A percentile compares a stretch with the other conserved stretches of the same genome.
Conservation (phyloP, 2,113 vertebrate genomes). For the Hippocampus zosterae region DNA sequence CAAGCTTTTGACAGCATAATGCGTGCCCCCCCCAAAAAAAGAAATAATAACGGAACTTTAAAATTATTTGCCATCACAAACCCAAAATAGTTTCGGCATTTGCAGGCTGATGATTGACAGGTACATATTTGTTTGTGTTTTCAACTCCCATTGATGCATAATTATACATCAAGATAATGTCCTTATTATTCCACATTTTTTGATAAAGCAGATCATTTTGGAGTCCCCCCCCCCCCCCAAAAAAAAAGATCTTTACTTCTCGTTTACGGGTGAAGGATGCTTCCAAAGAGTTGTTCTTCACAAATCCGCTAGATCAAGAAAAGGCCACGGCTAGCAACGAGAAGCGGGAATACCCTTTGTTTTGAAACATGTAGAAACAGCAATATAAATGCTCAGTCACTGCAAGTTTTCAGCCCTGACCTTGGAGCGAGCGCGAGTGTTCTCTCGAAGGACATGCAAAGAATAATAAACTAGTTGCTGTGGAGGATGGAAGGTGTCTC, state of each 20-base stretch:
- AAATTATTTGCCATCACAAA: too few relatives aligned
- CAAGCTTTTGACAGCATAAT: too few relatives aligned
- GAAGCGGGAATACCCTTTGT: neutral
- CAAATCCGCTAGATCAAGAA: conserved; percentile 7
- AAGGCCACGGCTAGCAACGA: neutral
- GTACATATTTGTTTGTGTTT: too few relatives aligned
- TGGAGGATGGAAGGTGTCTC: conserved; percentile 9
- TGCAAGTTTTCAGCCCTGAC: conserved; percentile 24
- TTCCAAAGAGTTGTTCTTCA: neutral
- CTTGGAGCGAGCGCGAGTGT: conserved; percentile 23
- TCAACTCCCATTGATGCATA: too few relatives aligned
- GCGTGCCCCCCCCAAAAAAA: too few relatives aligned
- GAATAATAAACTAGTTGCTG: conserved; percentile 33
- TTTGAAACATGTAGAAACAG: neutral
- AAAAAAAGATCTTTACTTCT: neutral
- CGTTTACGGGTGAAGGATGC: too few relatives aligned
- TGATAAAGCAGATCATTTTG: too few relatives aligned
- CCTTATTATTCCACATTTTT: neutral
- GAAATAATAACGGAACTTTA: too few relatives aligned
- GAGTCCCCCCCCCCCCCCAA: too few relatives aligned
- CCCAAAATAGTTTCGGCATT: too few relatives aligned
- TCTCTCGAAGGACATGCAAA: conserved; percentile 28
- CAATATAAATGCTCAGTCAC: conserved; percentile 19
- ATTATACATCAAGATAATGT: too few relatives aligned
- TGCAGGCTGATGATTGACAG: too few relatives aligned